Evolutionary conservation across 2,113 vertebrate genomes (phyloP).

Genomic region (Coreoperca whiteheadi): DNA sequence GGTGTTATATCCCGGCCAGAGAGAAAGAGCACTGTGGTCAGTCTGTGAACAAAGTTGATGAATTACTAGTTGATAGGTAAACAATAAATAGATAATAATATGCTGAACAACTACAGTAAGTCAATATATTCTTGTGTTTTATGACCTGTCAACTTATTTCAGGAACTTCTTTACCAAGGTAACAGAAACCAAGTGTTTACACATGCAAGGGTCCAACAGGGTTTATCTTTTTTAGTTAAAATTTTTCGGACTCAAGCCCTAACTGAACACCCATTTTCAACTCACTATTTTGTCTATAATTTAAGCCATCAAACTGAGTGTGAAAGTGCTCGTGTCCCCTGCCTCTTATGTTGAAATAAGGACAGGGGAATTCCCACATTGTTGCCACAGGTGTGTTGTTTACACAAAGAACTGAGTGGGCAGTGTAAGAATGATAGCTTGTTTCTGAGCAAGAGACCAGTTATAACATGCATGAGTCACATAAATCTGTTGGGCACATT

Average conservation of each 20-base stretch:
- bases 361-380: conserved; percentile 49
- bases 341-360: not conserved
- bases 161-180: conserved; percentile 26
- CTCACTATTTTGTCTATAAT: not conserved
- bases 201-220: not conserved
- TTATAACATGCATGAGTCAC: not conserved
- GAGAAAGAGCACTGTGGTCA: not conserved
- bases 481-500: not conserved
- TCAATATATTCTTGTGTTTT: conserved; percentile 39
- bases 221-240: not conserved
- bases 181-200: conserved; percentile 38
- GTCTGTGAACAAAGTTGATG: not conserved
- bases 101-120: not conserved
- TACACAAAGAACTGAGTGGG: conserved; percentile 15
- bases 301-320: not conserved
- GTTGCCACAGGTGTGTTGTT: conserved; percentile 31
- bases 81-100: not conserved
- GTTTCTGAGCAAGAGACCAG: not conserved
- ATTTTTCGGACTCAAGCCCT: not conserved
- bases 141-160: conserved; percentile 60
- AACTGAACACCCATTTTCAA: not conserved
- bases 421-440: conserved; percentile 12
- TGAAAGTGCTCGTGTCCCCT: conserved; percentile 11
- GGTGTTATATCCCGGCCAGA: not conserved
- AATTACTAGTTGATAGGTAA: not conserved